A percentile compares a stretch with the other conserved stretches of the same genome.
Conservation (phyloP, 1,140 invertebrate species). For the Bombus terrestris region DNA sequence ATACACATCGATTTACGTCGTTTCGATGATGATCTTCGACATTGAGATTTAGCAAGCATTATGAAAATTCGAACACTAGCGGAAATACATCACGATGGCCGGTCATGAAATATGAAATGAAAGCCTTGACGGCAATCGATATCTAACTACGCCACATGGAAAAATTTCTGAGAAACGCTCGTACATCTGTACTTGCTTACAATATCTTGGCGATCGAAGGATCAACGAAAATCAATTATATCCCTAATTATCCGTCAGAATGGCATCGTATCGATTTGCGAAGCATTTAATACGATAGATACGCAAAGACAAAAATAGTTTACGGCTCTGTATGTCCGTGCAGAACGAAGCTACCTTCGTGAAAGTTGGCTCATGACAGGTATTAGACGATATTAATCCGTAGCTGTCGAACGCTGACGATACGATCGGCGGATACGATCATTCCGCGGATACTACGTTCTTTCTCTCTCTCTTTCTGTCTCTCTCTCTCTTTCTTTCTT, state of each 20-base stretch:
- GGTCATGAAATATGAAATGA: conserved; percentile 76
- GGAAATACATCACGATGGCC: conserved; percentile 47
- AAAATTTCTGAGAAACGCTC: conserved; percentile 61
- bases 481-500: background rate
- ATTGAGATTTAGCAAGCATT: conserved; percentile 26
- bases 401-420: background rate
- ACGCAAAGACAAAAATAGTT: background rate
- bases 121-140: conserved; percentile 76
- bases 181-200: background rate
- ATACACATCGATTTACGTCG: background rate
- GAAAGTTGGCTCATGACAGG: conserved; percentile 9
- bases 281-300: background rate
- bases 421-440: background rate
- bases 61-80: background rate
- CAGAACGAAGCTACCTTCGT: background rate
- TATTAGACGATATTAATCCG: background rate
- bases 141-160: conserved; percentile 71
- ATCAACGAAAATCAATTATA: conserved; percentile 14
- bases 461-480: background rate
- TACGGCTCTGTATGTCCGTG: conserved; percentile 17
- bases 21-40: background rate
- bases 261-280: background rate
- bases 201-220: conserved; percentile 5
- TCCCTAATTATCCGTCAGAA: conserved; percentile 19
- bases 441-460: background rate